A percentile compares a stretch with the other conserved stretches of the same genome.
Conservation (phyloP, 2,888 invertebrate genomes). For the Hemistola chrysoprasaria region DNA sequence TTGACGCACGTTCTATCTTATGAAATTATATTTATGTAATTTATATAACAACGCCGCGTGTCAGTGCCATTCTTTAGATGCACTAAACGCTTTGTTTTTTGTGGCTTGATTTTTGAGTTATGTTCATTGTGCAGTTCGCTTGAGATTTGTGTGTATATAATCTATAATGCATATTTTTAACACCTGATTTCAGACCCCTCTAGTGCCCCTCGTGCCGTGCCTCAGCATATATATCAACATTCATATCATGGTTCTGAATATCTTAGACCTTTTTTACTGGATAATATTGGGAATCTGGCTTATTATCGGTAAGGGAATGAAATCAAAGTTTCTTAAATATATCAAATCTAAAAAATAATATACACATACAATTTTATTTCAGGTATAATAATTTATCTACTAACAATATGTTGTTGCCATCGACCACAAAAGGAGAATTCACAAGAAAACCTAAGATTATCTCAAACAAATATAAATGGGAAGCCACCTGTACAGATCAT, state of each 20-base stretch:
- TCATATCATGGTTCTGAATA: conserved; percentile 92
- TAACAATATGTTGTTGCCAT: conserved; percentile 58
- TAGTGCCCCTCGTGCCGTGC: conserved; percentile 91
- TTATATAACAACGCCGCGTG: too few species aligned
- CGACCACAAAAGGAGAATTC: conserved; percentile 37
- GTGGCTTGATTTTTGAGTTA: too few species aligned
- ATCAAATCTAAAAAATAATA: too few species aligned
- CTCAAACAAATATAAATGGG: conserved; percentile 51
- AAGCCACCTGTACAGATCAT: conserved; percentile 65
- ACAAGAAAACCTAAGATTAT: conserved; percentile 38
- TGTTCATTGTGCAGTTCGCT: too few species aligned
- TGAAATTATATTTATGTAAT: too few species aligned
- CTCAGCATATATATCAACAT: conserved; percentile 91
- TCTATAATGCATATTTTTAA: neutral
- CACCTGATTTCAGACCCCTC: conserved; percentile 85
- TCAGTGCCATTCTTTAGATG: too few species aligned
- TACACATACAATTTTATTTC: too few species aligned
- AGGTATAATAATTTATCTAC: conserved; percentile 69
- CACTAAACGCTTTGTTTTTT: too few species aligned
- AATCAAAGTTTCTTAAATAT: neutral
- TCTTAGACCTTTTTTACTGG: conserved; percentile 79
- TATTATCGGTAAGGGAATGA: conserved; percentile 83
- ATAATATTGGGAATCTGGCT: conserved; percentile 92
- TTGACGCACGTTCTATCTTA: too few species aligned
- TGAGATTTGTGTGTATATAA: too few species aligned